A percentile compares a stretch with the other conserved stretches of the same genome.
These are phyloP conservation scores for Enteromius viviparus DNA, from an alignment of 2,797 vertebrate genomes.

Conservation along the genomic window DNA sequence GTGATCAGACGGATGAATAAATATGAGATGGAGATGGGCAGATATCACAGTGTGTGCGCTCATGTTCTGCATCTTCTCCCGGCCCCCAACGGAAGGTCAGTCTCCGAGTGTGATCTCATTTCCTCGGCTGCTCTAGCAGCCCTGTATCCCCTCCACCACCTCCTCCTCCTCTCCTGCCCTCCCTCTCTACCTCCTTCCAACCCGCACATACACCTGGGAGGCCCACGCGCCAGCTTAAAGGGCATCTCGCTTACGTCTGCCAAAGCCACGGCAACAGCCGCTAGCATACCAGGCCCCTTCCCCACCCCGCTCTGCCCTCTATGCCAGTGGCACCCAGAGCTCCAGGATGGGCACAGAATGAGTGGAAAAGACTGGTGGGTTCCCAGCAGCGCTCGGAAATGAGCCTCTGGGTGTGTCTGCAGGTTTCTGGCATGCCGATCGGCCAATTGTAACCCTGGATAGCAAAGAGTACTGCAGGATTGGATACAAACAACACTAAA, in stretches of 20 bases:
- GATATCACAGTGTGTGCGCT: not conserved
- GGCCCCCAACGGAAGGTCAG: slow-evolving; percentile 10
- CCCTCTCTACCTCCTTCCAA: not conserved
- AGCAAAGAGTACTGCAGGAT: not conserved
- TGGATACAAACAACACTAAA: not conserved
- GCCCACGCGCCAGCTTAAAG: slow-evolving; percentile 24
- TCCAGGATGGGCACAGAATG: slow-evolving; percentile 11
- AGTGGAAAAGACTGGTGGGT: not conserved
- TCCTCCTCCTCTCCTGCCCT: not conserved
- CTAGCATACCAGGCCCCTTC: slow-evolving; percentile 12
- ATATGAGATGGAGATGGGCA: not conserved
- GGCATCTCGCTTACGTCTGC: slow-evolving; percentile 8
- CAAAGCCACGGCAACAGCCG: slow-evolving; percentile 39
- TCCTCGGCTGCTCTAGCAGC: slow-evolving; percentile 20
- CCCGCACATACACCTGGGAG: slow-evolving; percentile 16
- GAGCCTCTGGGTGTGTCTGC: slow-evolving; percentile 26
- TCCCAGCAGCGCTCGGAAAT: slow-evolving; percentile 42
- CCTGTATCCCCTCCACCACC: slow-evolving; percentile 4
- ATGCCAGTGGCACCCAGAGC: slow-evolving; percentile 21
- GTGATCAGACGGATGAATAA: not conserved
- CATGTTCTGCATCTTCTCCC: not conserved
- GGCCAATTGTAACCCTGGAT: slow-evolving; percentile 15
- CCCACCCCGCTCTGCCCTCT: slow-evolving; percentile 33
- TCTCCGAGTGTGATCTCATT: slow-evolving; percentile 26
- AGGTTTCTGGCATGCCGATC: not conserved